Base-by-base conservation (phyloP, 1,140 invertebrate genomes). In the Philotrypesis tridentata region DNA sequence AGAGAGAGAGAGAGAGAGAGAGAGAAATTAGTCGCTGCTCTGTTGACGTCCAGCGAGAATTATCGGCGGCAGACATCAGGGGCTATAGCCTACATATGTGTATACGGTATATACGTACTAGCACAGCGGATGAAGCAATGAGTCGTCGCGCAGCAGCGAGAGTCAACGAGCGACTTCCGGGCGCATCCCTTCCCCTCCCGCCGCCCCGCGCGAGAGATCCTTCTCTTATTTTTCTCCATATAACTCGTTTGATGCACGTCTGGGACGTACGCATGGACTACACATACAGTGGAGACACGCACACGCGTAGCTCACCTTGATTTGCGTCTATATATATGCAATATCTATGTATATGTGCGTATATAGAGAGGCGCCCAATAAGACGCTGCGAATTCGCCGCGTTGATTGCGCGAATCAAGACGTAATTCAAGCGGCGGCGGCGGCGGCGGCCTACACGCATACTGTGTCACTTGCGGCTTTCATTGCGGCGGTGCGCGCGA, bases 91-190 rank as follows among this genome's bases (percentile, higher is more conserved):
- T 55, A 8, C 33, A 37, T 37, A 37, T 8, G 8, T 8, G 33
- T 17, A 43, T 43, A 43, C 9, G 5, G 40, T 43, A 43, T 3
- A 37, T 9, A 48, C 5, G 33, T 27, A n/a, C 14, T 55, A 67
- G 37, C 86, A 83, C 86, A 85, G 89, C 90, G 90, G 90, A 92
- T 89, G 90, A 90, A 87, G 84, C 91, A 91, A 91, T 91, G 88
- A 91, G 87, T 86, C 83, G 83, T 86, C 23, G 63, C n/a, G n/a
- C n/a, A 6, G 70, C 37, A 67, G 60, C 23, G 7, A 89, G 87
- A 88, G 89, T 89, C 89, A 92, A 92, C 89, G 89, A 92, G 90
- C 82, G 73, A 88, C 89, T 91, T 92, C 90, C 91, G 90, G 90
- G 89, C 31, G 17, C 3, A 43, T 11, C 63, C 43, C n/a, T 2